A percentile compares a stretch with the other conserved stretches of the same genome.
phyloP scores from a whole-genome alignment of 2,113 vertebrate species.

The Nanger granti region DNA sequence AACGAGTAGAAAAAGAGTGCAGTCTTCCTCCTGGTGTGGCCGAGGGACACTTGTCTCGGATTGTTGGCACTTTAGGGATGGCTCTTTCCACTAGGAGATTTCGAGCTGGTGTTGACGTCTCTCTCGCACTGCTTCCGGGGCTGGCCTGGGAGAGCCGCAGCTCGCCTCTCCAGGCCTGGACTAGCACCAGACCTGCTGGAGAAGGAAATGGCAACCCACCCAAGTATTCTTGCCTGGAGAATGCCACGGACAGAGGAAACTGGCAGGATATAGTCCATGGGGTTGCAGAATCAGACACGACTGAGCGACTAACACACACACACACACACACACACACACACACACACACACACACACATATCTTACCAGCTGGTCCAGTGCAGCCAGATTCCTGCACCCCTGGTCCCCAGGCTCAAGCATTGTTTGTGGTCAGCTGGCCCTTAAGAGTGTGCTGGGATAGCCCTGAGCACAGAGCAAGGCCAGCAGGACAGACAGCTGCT shows the following conservation, averaged over 20 bases:
- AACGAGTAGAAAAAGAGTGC: background rate
- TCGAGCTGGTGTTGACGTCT: fast-evolving
- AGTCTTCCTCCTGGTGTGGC: background rate
- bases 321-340: no score
- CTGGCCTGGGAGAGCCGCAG: background rate
- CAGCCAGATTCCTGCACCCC: background rate
- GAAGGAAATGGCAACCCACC: background rate
- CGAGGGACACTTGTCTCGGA: fast-evolving
- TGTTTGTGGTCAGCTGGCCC: background rate
- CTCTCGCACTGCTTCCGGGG: background rate
- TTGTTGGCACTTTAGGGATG: background rate
- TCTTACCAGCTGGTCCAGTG: background rate
- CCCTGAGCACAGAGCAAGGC: background rate
- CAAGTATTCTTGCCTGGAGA: background rate
- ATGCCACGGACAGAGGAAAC: background rate
- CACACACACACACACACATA: background rate
- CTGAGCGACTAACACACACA: background rate
- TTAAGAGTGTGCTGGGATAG: no score
- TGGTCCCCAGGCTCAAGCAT: background rate
- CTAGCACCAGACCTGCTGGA: background rate
- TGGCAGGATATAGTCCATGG: background rate
- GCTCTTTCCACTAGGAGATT: background rate
- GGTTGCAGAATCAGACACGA: background rate
- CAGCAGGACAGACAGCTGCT: no score
- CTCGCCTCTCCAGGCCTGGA: background rate